Base-by-base conservation (phyloP, 2,888 invertebrate species). In the Labia minor region DNA sequence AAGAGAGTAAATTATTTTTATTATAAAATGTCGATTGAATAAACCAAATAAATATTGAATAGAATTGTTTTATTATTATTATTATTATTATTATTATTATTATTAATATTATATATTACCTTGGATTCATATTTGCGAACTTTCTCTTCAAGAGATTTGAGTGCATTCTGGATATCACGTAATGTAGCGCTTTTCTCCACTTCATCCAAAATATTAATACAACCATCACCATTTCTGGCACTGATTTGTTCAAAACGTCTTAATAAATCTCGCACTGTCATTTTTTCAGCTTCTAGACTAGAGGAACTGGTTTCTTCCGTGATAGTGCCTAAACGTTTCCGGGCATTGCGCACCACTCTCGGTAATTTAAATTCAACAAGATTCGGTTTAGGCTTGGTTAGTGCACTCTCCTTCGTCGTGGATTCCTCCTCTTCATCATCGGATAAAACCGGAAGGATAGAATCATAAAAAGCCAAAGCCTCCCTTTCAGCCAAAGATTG, bases 231-330 rank as follows among this genome's bases (percentile, higher is more conserved):
- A 75, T 3, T 71, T 71, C 2, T 65, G 37, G 67, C 67, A 62
- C 66, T 62, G 64, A 65, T 68, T 74, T 86, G 86, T 78, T 90
- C 91, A 78, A 91, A 91, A 71, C 90, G 82, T 66, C 89, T 89
- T 72, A 90, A 81, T 72, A 91, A 90, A 75, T 89, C 90, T 75
- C 88, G 87, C 70, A 90, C 90, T 70, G 90, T 90, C 73, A 90
- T 84, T 79, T 91, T 90, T 20, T 69, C 69, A 3, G 49, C 49
- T 49, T 49, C 49, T 3, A 49, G n/a, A 16, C 49, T 49, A 4
- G 49, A 4, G 2, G 49, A 49, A 14, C 49, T 49, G 3, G 49
- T 49, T 74, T 90, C 90, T 77, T 90, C 90, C 68, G 88, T 83
- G 70, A 90, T 90, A 65, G 90, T 90, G 77, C 89, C 90, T 90